phyloP scores from a whole-genome alignment of 1,140 invertebrate species.

The Berghia stephanieae region DNA sequence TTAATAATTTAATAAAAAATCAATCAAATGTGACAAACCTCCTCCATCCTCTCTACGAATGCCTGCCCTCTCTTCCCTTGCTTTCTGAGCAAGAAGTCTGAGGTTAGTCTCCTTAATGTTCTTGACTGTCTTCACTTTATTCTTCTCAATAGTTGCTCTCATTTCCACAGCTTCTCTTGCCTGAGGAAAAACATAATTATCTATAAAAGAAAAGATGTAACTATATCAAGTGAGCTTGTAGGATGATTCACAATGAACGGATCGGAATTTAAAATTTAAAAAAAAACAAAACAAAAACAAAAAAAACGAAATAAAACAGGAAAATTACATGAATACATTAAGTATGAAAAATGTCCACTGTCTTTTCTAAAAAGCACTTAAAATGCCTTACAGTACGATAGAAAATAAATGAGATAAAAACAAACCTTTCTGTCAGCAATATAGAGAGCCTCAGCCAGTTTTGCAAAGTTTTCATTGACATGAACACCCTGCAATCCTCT shows the following conservation, averaged over 20 bases:
- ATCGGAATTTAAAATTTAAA: no score
- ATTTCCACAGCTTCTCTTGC: conserved; percentile 96
- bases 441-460: conserved; percentile 95
- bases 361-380: no score
- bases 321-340: no score
- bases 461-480: conserved; percentile 99
- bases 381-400: no score
- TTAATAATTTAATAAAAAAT: background rate
- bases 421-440: conserved; percentile 92
- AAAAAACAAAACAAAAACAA: no score
- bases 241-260: background rate
- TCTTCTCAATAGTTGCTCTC: conserved; percentile 93
- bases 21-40: background rate
- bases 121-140: conserved; percentile 97
- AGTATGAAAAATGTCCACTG: no score
- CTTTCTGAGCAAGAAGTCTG: conserved; percentile 91
- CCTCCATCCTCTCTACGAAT: conserved; percentile 55
- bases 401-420: no score
- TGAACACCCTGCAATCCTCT: conserved; percentile 95
- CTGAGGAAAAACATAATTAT: conserved; percentile 45
- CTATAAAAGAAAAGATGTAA: background rate
- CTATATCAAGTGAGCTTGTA: background rate
- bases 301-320: no score
- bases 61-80: conserved; percentile 92
- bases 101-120: conserved; percentile 98